Evolutionary conservation across 2,888 invertebrate species (phyloP).

Genomic region (Drosophila leonis): DNA sequence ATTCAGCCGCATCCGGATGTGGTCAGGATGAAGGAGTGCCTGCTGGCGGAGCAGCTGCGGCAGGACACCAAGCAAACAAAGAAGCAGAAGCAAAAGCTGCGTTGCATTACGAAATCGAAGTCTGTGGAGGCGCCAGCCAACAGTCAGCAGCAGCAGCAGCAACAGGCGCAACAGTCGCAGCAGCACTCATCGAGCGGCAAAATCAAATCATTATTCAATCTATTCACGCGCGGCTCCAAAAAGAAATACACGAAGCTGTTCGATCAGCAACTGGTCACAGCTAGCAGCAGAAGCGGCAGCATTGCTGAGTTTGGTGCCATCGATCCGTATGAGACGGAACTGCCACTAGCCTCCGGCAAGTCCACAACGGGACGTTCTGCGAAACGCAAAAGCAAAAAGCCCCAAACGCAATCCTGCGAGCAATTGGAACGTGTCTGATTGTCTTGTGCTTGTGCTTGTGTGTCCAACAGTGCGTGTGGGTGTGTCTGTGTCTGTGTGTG

Average conservation of each 20-base stretch:
- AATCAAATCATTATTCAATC: constrained; percentile 54
- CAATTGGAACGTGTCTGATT: constrained; percentile 77
- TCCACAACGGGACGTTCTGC: constrained; percentile 19
- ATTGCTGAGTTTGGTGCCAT: constrained; percentile 69
- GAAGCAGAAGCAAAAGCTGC: constrained; percentile 43
- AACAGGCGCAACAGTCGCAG: constrained; percentile 47
- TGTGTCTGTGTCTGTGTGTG: constrained; percentile 13
- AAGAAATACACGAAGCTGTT: constrained; percentile 79
- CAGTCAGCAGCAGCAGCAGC: constrained; percentile 41
- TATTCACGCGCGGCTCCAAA: constrained; percentile 77
- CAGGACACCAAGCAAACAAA: constrained; percentile 57
- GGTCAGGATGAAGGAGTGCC: constrained; percentile 75
- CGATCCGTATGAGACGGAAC: constrained; percentile 58
- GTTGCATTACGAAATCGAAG: constrained; percentile 62
- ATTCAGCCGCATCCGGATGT: constrained; percentile 84
- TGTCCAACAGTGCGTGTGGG: constrained; percentile 1
- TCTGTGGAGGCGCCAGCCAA: constrained; percentile 50
- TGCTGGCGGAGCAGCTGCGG: constrained; percentile 66
- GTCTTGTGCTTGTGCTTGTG: constrained; percentile 36
- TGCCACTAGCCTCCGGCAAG: constrained; percentile 20
- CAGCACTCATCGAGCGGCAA: constrained; percentile 59
- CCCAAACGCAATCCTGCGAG: constrained; percentile 82
- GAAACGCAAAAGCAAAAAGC: constrained; percentile 69
- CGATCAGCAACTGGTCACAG: constrained; percentile 52
- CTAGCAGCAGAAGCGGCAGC: constrained; percentile 31